Evolutionary conservation across 2,113 vertebrate species (phyloP), one percentile per base, ranked within the genome.

Genomic region (Catharus bicknelli): DNA sequence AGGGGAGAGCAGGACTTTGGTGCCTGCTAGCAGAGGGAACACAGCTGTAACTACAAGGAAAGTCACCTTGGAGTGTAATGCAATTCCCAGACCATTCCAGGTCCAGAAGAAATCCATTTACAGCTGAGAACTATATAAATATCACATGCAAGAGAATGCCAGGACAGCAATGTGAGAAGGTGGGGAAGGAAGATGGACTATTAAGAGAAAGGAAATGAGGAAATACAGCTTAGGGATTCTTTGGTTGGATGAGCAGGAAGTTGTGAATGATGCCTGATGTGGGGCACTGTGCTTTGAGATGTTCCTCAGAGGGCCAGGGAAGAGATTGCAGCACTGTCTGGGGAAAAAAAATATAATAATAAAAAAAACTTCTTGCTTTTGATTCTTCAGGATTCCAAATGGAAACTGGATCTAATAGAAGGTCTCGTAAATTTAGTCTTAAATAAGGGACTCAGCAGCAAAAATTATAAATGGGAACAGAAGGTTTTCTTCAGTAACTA

Each of bases 1-100:
- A 85, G 58, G 16, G 55, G 7, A 80, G 48, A 91, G 45, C 7
- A 75, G 22, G n/a, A 80, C n/a, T 86, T 66, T 2, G 3, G 34
- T 27, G 72, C 19, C 67, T 92, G 55, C 36, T 32, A 45, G 75
- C 47, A 61, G 27, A 69, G 11, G 81, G 42, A 81, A 25, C 48
- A 59, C 42, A 90, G 82, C 74, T 87, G 32, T 17, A 94, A 75
- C 17, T 16, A 12, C 32, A 72, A 42, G 32, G 11, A 95, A 96
- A 92, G 91, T 92, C 78, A 94, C 93, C 87, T 94, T 94, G 93
- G 67, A 87, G 69, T 62, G 72, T 87, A 90, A 95, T 26, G 59
- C 62, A 96, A 94, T 57, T 96, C 95, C 87, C 55, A 91, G 72
- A 70, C 15, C 43, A 54, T 23, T 47, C 82, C 25, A 73, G 75